These are phyloP conservation scores for Epinephelus moara DNA, from an alignment of 2,113 vertebrate species.

Conservation along the genomic window DNA sequence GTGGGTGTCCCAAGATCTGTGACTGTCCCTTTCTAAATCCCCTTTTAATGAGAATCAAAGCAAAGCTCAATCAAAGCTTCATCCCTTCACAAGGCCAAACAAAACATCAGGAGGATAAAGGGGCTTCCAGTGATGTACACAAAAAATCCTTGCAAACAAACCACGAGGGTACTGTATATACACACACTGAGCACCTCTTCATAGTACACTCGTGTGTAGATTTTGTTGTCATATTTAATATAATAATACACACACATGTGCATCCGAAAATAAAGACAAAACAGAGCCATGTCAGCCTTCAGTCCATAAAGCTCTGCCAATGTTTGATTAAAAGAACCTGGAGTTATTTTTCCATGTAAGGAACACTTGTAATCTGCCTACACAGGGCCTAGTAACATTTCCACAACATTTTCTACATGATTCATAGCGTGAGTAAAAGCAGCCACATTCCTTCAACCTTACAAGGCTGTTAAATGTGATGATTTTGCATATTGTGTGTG, in stretches of 20 bases:
- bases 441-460: background rate
- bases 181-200: background rate
- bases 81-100: slow-evolving; percentile 30
- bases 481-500: background rate
- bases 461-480: background rate
- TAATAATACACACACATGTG: slow-evolving; percentile 11
- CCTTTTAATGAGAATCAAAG: slow-evolving; percentile 64
- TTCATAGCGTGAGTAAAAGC: background rate
- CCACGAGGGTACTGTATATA: background rate
- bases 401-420: background rate
- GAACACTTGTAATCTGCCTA: background rate
- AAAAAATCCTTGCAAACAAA: slow-evolving; percentile 19
- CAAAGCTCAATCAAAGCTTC: slow-evolving; percentile 20
- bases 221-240: background rate
- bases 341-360: background rate
- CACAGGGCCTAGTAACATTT: background rate
- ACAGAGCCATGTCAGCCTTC: background rate
- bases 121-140: background rate
- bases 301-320: background rate
- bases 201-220: background rate
- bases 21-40: slow-evolving; percentile 58
- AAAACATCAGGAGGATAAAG: slow-evolving; percentile 22
- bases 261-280: slow-evolving; percentile 7
- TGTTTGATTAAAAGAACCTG: background rate
- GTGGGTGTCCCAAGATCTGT: slow-evolving; percentile 37